Evolutionary conservation across 2,797 vertebrate genomes (phyloP).

Genomic region (Mormyrops attenuatus): DNA sequence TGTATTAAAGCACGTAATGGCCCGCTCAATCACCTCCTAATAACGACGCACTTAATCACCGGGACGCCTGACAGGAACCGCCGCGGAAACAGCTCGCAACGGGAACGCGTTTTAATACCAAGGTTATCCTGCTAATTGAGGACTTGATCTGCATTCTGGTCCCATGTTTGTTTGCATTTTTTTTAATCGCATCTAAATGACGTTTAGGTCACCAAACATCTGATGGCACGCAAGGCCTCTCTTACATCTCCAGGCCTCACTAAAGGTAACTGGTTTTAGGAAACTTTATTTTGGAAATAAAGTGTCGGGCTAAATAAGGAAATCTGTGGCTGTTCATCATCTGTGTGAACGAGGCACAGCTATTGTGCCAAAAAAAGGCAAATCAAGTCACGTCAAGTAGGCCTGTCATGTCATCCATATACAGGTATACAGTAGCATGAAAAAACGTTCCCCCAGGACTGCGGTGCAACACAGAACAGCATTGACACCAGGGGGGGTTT

Average conservation of each 20-base stretch:
- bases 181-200: slow-evolving; percentile 19
- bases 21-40: slow-evolving; percentile 26
- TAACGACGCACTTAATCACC: slow-evolving; percentile 31
- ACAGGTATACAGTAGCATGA: neutral
- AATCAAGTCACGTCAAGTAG: neutral
- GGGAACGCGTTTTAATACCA: slow-evolving; percentile 20
- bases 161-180: neutral
- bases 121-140: slow-evolving; percentile 23
- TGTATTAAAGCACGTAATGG: slow-evolving; percentile 21
- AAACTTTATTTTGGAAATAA: neutral
- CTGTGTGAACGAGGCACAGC: neutral
- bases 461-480: neutral
- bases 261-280: neutral
- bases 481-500: neutral
- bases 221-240: neutral
- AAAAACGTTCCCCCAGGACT: neutral
- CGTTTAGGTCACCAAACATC: slow-evolving; percentile 21
- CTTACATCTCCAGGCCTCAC: neutral
- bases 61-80: slow-evolving; percentile 12
- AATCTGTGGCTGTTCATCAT: neutral
- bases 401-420: neutral
- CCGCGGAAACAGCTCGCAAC: slow-evolving; percentile 11
- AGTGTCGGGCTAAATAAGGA: neutral
- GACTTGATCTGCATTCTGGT: neutral
- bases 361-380: neutral